Evolutionary conservation across 2,113 vertebrate genomes (phyloP).

Genomic region (Pelodiscus sinensis): DNA sequence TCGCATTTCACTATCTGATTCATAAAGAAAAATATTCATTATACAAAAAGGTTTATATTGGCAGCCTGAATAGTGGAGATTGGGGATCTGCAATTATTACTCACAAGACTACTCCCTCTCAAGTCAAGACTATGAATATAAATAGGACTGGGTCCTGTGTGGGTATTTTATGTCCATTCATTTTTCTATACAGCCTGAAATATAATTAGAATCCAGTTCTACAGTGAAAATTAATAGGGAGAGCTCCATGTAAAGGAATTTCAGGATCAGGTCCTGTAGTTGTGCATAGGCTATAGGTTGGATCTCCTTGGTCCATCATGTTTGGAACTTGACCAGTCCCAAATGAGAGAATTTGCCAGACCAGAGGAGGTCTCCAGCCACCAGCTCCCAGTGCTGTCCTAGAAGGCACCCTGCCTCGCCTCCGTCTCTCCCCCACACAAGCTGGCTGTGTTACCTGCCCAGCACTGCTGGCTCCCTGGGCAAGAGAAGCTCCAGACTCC

Average conservation of each 20-base stretch:
- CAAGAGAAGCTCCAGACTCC: too few relatives aligned
- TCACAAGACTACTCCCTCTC: not conserved
- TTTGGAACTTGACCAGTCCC: too few relatives aligned
- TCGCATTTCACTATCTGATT: not conserved
- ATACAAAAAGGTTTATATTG: not conserved
- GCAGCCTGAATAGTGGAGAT: too few relatives aligned
- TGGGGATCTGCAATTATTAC: not conserved
- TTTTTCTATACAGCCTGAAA: not conserved
- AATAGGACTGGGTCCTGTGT: not conserved
- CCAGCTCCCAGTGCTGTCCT: too few relatives aligned
- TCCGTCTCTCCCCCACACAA: too few relatives aligned
- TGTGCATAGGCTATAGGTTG: not conserved
- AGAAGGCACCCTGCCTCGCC: too few relatives aligned
- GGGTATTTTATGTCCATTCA: not conserved
- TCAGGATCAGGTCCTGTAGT: not conserved
- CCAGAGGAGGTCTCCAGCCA: too few relatives aligned
- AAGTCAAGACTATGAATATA: not conserved
- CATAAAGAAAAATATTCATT: not conserved
- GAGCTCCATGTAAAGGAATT: not conserved
- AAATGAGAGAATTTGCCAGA: too few relatives aligned
- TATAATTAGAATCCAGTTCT: not conserved
- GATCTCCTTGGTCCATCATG: too few relatives aligned
- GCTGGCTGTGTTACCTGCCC: too few relatives aligned
- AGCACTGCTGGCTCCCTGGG: too few relatives aligned
- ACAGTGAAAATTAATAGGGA: not conserved